Percentiles rank a stretch among this genome's conserved stretches.
These are phyloP conservation scores for Popillia japonica DNA, from an alignment of 1,140 invertebrate species.

Conservation along the genomic window DNA sequence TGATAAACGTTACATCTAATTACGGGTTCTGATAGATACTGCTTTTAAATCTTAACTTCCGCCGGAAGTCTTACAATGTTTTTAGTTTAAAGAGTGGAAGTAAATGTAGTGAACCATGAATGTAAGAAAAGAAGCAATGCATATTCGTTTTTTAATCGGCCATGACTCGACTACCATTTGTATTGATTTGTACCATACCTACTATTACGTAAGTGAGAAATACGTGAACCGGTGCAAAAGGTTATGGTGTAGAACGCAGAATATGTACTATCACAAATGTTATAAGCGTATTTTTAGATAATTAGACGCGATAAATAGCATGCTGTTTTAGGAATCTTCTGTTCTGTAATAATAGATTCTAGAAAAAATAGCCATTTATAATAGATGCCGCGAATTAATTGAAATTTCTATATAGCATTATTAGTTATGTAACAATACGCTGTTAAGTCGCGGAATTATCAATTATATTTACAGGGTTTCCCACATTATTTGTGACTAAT, in stretches of 20 bases:
- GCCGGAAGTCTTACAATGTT: background rate
- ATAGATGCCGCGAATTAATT: no score
- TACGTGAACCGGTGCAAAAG: background rate
- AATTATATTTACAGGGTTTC: no score
- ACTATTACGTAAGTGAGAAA: background rate
- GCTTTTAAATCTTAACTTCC: background rate
- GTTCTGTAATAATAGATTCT: no score
- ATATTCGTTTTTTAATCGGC: slow-evolving; percentile 11
- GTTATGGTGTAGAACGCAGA: background rate
- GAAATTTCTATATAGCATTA: no score
- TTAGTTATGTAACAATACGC: no score
- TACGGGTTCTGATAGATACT: background rate
- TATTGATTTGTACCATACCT: background rate
- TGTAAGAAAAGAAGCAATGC: background rate
- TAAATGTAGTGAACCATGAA: background rate
- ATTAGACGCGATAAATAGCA: no score
- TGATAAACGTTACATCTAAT: background rate
- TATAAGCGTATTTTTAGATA: no score
- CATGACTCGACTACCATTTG: slow-evolving; percentile 2
- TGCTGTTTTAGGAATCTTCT: no score
- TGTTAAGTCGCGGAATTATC: no score
- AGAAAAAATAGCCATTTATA: no score
- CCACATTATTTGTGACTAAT: no score
- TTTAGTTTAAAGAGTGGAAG: background rate
- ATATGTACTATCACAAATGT: background rate